Evolutionary conservation across 2,888 invertebrate species (phyloP).

Genomic region (Andricus curvator): DNA sequence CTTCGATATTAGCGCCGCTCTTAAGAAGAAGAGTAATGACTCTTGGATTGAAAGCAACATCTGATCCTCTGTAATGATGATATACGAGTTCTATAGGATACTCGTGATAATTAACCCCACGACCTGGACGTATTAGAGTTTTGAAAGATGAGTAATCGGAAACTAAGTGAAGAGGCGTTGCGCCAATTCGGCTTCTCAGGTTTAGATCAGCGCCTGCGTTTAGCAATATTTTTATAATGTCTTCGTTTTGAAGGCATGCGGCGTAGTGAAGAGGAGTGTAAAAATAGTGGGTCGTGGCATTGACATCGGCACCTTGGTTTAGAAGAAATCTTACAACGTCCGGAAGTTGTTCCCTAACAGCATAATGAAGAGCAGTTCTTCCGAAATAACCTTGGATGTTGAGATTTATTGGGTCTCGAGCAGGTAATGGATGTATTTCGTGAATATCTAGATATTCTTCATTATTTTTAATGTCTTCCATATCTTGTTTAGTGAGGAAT

Average conservation of each 20-base stretch:
- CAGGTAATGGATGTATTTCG: background rate
- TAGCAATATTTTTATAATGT: background rate
- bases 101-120: background rate
- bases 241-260: background rate
- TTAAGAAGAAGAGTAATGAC: background rate
- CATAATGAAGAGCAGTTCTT: constrained; percentile 16
- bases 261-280: constrained; percentile 9
- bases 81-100: background rate
- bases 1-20: background rate
- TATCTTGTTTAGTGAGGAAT: background rate
- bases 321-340: background rate
- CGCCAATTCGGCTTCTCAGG: background rate
- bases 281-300: background rate
- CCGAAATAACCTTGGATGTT: background rate
- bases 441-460: background rate
- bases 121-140: background rate
- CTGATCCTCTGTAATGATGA: background rate
- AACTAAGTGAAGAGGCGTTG: background rate
- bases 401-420: background rate
- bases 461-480: background rate
- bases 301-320: background rate
- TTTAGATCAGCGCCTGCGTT: background rate
- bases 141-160: background rate
- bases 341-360: background rate
- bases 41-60: background rate